Evolutionary conservation across 1,140 invertebrate genomes (phyloP).

Genomic region (Drosophila sulfurigaster): DNA sequence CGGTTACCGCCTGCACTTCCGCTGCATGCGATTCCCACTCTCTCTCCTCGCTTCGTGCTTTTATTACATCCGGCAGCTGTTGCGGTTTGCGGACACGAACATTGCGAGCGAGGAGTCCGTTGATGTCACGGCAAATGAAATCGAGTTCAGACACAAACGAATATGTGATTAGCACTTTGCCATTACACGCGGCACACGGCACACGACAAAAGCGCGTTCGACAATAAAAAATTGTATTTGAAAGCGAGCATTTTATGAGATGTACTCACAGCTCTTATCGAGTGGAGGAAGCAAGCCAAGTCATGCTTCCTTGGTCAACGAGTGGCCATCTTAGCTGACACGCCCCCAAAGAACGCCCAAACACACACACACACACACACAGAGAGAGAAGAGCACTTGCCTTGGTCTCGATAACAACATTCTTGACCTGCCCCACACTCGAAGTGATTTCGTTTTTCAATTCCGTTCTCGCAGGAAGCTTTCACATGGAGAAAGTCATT

Average conservation of each 20-base stretch:
- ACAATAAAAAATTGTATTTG: constrained; percentile 39
- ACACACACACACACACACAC: not conserved
- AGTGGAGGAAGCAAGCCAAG: not conserved
- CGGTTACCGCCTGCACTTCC: constrained; percentile 43
- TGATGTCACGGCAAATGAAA: constrained; percentile 20
- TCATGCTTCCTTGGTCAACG: not conserved
- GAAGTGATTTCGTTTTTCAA: constrained; percentile 13
- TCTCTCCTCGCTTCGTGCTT: not conserved
- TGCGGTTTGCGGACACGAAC: constrained; percentile 23
- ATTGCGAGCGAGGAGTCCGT: not conserved
- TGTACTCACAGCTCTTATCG: constrained; percentile 20
- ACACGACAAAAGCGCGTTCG: not conserved
- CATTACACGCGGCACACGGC: constrained; percentile 21
- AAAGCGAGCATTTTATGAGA: constrained; percentile 22
- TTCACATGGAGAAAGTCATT: not conserved
- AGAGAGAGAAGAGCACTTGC: not conserved
- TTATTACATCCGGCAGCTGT: constrained; percentile 56
- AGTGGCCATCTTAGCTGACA: not conserved
- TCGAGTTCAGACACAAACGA: not conserved
- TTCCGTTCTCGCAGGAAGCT: not conserved
- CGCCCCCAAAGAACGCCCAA: not conserved
- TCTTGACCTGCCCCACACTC: constrained; percentile 38
- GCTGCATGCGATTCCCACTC: constrained; percentile 15
- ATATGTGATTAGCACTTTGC: constrained; percentile 38
- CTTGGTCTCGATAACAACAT: constrained; percentile 9